Percentiles rank a stretch among this genome's conserved stretches.
These are phyloP conservation scores for Chroicocephalus ridibundus DNA, from an alignment of 2,113 vertebrate genomes.

Conservation along the genomic window DNA sequence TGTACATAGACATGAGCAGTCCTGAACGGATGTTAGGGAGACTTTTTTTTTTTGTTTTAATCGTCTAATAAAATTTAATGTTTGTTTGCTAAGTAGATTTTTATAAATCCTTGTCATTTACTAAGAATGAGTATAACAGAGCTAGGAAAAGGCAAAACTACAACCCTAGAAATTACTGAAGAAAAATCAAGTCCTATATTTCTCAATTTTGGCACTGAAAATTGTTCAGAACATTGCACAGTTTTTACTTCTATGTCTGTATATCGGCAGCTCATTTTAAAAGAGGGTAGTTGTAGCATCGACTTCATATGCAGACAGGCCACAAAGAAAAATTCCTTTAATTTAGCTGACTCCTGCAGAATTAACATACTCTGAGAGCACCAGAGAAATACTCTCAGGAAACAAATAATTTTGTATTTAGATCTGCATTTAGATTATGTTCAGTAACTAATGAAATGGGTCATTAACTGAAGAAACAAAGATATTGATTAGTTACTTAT, in stretches of 20 bases:
- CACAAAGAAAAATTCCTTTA: background rate
- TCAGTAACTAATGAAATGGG: background rate
- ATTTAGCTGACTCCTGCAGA: background rate
- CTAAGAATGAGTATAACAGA: background rate
- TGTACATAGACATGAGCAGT: background rate
- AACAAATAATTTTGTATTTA: background rate
- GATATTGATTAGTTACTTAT: background rate
- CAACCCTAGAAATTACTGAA: background rate
- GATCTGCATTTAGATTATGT: background rate
- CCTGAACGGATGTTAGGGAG: background rate
- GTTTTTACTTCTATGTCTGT: background rate
- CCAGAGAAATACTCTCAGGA: background rate
- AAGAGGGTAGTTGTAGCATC: background rate
- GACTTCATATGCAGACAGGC: background rate
- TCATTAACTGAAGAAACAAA: background rate
- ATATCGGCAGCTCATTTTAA: background rate
- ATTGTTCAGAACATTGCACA: background rate
- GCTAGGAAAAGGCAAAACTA: background rate
- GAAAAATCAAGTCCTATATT: background rate
- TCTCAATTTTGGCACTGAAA: background rate
- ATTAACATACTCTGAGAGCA: background rate
- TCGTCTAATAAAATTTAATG: background rate
- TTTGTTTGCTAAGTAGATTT: background rate
- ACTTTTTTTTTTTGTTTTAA: background rate
- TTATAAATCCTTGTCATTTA: background rate